Evolutionary conservation across 2,888 invertebrate genomes (phyloP).

Genomic region (Pteria penguin): DNA sequence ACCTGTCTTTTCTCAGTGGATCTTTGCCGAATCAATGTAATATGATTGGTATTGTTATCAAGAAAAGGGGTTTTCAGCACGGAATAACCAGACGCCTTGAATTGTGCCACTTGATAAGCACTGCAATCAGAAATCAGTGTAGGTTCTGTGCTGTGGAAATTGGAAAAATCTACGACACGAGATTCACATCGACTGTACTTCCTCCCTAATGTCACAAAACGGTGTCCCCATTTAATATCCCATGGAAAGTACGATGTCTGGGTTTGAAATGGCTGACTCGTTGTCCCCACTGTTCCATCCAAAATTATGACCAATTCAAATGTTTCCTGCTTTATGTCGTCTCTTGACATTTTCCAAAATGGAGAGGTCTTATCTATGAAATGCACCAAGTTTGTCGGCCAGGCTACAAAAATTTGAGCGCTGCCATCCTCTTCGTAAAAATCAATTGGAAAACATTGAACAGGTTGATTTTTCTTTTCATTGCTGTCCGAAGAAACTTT

Average conservation of each 20-base stretch:
- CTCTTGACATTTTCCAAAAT: slow-evolving; percentile 92
- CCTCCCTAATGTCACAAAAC: slow-evolving; percentile 47
- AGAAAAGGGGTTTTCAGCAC: background rate
- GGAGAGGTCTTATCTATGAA: slow-evolving; percentile 93
- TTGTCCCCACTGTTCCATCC: slow-evolving; percentile 89
- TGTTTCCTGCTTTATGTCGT: slow-evolving; percentile 91
- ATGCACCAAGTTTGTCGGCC: slow-evolving; percentile 97
- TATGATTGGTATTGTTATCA: slow-evolving; percentile 4
- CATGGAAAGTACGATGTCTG: slow-evolving; percentile 52
- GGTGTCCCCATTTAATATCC: slow-evolving; percentile 56
- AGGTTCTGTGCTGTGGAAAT: slow-evolving; percentile 49
- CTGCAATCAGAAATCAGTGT: slow-evolving; percentile 49
- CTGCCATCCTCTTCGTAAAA: slow-evolving; percentile 94
- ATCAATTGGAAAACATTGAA: slow-evolving; percentile 90
- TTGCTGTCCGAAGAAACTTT: slow-evolving; percentile 93
- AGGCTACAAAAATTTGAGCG: slow-evolving; percentile 96
- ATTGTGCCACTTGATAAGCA: slow-evolving; percentile 29
- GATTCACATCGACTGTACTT: slow-evolving; percentile 30
- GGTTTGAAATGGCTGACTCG: slow-evolving; percentile 78
- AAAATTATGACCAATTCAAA: slow-evolving; percentile 97
- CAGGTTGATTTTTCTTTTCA: slow-evolving; percentile 90
- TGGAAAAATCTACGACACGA: slow-evolving; percentile 45
- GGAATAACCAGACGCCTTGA: slow-evolving; percentile 17
- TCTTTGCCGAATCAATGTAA: background rate
- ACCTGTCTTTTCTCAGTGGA: background rate